Conservation (phyloP, 2,888 invertebrate species). For the Criorhina ranunculi region DNA sequence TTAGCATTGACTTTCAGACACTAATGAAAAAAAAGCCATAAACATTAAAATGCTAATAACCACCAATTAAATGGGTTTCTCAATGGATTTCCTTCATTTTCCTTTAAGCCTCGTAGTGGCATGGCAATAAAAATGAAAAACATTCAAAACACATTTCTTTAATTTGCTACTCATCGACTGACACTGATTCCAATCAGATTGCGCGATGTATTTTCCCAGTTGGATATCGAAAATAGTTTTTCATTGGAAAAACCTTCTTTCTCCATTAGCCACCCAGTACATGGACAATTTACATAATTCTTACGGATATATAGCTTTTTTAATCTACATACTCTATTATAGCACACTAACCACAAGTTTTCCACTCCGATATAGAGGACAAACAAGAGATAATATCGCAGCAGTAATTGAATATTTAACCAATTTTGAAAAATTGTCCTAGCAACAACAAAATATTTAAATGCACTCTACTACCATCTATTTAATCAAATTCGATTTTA, state of each 20-base stretch:
- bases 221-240: not conserved
- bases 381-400: constrained; percentile 64
- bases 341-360: constrained; percentile 58
- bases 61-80: constrained; percentile 1
- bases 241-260: constrained; percentile 5
- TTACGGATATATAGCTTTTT: constrained; percentile 7
- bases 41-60: constrained; percentile 24
- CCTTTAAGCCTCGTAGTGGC: not conserved
- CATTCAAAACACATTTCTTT: not conserved
- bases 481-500: constrained; percentile 52
- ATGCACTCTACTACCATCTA: constrained; percentile 47
- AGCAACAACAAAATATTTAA: constrained; percentile 64
- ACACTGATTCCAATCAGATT: not conserved
- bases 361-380: constrained; percentile 56
- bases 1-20: not conserved
- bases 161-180: not conserved
- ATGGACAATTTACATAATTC: constrained; percentile 57
- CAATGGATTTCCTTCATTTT: constrained; percentile 2
- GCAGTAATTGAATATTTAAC: constrained; percentile 64
- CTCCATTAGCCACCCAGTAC: not conserved
- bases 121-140: constrained; percentile 21
- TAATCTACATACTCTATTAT: constrained; percentile 51
- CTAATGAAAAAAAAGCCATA: constrained; percentile 25
- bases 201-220: not conserved
- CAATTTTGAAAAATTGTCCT: constrained; percentile 59